These are phyloP conservation scores for Aldrovandia affinis DNA, from an alignment of 2,797 vertebrate genomes.

Conservation along the genomic window DNA sequence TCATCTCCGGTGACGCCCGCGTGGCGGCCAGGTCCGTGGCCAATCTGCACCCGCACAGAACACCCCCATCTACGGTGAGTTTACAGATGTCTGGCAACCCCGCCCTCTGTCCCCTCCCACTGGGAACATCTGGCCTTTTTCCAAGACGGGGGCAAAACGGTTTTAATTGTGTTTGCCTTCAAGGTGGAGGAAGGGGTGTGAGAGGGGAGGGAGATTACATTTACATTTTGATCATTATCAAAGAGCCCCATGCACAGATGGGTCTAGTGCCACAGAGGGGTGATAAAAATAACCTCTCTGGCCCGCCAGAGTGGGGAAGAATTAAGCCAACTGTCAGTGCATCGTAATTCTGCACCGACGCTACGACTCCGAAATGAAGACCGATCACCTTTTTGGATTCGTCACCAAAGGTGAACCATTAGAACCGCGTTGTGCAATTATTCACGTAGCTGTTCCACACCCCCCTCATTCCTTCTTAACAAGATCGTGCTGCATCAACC, in stretches of 20 bases:
- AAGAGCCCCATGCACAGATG: conserved; percentile 32
- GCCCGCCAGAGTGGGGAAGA: conserved; percentile 25
- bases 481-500: conserved; percentile 54
- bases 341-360: conserved; percentile 11
- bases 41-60: conserved; percentile 62
- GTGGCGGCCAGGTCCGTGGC: conserved; percentile 63
- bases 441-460: conserved; percentile 31
- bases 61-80: conserved; percentile 65
- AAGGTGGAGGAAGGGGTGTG: background rate
- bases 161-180: conserved; percentile 60
- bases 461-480: conserved; percentile 26
- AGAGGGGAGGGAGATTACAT: conserved; percentile 44
- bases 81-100: conserved; percentile 73
- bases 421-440: conserved; percentile 33
- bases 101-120: conserved; percentile 43
- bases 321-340: conserved; percentile 43
- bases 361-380: conserved; percentile 20
- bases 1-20: conserved; percentile 71
- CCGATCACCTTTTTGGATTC: conserved; percentile 24
- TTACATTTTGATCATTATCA: conserved; percentile 60
- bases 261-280: conserved; percentile 31
- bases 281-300: conserved; percentile 23
- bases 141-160: conserved; percentile 51
- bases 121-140: conserved; percentile 64
- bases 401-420: conserved; percentile 31